Evolutionary conservation across 1,140 invertebrate species (phyloP), one percentile per base, ranked within the genome.

Genomic region (Apis florea): DNA sequence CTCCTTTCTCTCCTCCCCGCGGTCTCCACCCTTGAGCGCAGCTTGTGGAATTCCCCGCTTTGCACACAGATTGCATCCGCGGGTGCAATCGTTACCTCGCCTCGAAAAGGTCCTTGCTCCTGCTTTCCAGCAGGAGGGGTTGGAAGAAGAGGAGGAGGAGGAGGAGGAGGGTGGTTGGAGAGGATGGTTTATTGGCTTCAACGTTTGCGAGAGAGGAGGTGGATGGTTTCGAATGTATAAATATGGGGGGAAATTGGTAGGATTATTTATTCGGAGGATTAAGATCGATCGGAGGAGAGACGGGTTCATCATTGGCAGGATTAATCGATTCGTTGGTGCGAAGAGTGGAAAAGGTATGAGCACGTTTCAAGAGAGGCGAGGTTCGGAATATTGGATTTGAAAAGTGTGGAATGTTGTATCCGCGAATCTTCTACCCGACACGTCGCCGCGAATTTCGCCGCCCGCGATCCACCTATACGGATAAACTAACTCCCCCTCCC

Each of bases 31-130:
- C 71, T 80, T 80, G 87, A 87, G 90, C 4, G 31, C 84, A 86
- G 86, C 85, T 87, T 86, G 63, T 78, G 31, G 2, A 3, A 81
- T 71, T n/a, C n/a, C n/a, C 88, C 86, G 89, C 89, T 91, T 92
- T 92, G 88, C 91, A 92, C 90, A 91, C 91, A 91, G 90, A 90
- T 91, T 91, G 91, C 90, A 90, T 90, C 86, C 87, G 89, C 86
- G 85, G 90, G 92, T 91, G 91, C 91, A 91, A 92, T 91, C 90
- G 90, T 90, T 92, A 92, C 90, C 87, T 88, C 85, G 81, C 78
- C 82, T 87, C 83, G 83, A n/a, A n/a, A n/a, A n/a, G n/a, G 58
- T 26, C 85, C 78, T 82, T 64, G 85, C 61, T 82, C 82, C 86
- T n/a, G n/a, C n/a, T n/a, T 71, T 80, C 74, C 81, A 73, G 53